Percentiles rank a stretch among this genome's conserved stretches.
phyloP scores from a whole-genome alignment of 2,797 vertebrate genomes.

The Tapera naevia region DNA sequence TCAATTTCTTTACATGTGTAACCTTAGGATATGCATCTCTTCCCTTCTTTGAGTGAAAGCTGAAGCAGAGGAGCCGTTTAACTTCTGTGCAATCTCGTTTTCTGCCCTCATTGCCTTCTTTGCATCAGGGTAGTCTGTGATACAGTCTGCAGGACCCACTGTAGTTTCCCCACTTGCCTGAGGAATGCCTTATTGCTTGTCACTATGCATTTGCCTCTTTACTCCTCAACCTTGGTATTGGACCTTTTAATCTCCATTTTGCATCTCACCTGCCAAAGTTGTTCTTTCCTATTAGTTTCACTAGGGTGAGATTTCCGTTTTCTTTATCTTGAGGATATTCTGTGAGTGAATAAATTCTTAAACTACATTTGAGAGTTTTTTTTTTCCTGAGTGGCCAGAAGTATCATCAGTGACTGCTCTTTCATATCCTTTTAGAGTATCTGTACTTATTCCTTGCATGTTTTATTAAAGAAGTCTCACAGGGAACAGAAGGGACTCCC shows the following conservation, averaged over 20 bases:
- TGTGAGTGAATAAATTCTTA: neutral
- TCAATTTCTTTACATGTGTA: neutral
- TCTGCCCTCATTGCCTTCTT: neutral
- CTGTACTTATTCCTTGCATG: neutral
- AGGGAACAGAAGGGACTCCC: neutral
- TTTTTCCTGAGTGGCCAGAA: neutral
- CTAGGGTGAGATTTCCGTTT: conserved; percentile 29
- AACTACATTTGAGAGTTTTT: neutral
- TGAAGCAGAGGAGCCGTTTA: neutral
- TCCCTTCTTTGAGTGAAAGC: neutral
- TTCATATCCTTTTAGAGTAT: neutral
- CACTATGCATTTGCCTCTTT: conserved; percentile 5
- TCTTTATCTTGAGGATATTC: neutral
- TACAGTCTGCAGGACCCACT: neutral
- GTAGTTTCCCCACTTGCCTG: neutral
- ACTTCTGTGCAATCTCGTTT: neutral
- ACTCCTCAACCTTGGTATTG: conserved; percentile 35
- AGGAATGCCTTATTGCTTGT: conserved; percentile 48
- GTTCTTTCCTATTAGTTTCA: conserved; percentile 46
- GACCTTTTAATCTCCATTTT: conserved; percentile 40
- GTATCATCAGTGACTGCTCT: neutral
- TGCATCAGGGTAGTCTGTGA: neutral
- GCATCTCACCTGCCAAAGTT: conserved; percentile 48
- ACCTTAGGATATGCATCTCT: neutral
- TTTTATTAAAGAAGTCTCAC: neutral